Base-by-base conservation (phyloP, 2,797 vertebrate species). In the Huso huso region DNA sequence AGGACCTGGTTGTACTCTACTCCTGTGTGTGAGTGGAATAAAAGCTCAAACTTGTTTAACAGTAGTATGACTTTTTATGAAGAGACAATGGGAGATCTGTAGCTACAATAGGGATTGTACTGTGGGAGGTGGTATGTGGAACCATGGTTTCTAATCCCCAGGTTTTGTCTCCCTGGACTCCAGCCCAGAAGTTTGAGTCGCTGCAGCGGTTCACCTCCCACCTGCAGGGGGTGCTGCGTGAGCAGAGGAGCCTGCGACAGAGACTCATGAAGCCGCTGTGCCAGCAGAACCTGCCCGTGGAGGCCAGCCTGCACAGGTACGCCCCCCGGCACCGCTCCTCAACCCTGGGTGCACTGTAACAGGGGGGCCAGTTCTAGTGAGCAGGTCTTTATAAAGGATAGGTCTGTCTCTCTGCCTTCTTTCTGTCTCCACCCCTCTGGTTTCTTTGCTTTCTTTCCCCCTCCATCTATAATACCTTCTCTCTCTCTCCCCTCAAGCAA, bases 281-380 rank as follows among this genome's bases (percentile, higher is more conserved):
- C 72, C 84, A 88, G 75, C 87, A 92, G 51, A 89, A 84, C 75
- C 81, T 98, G 71, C 89, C 93, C 1, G 48, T 95, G 68, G 87
- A 90, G 65, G 91, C 90, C 57, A 68, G 87, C 69, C 88, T 89
- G 75, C 94, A 95, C 81, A 91, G 85, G 95, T 95, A 75, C 66
- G 59, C 8, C 50, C 50, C 58, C 6, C 37, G 6, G 15, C 15
- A 9, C 7, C 51, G 7, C 48, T 52, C 23, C 63, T 50, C 11
- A 50, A 3, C 50, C 63, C n/a, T 49, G 51, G 8, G 8, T 51
- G 63, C 6, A 7, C 13, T 7, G 8, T 0, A 8, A 37, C 18
- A 8, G 6, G 2, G 2, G 8, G 10, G n/a, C 10, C n/a, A 13
- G 49, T 10, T 18, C 11, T 15, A 15, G 23, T 37, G 23, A 37